A percentile compares a stretch with the other conserved stretches of the same genome.
Evolutionary conservation across 2,888 invertebrate genomes (phyloP).

Genomic region (Pteria penguin): DNA sequence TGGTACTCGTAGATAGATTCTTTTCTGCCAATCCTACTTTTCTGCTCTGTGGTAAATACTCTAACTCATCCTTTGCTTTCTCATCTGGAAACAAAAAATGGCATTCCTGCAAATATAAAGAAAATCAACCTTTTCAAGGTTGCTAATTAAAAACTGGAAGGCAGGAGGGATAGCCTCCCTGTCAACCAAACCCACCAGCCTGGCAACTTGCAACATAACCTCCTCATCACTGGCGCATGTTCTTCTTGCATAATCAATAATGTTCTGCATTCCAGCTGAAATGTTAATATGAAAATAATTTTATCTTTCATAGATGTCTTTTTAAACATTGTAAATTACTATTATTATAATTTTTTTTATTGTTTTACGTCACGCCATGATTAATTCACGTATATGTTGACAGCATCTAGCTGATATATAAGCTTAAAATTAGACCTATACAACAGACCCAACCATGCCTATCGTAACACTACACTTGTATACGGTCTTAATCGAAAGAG

Average conservation of each 20-base stretch:
- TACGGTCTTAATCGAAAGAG: too few species aligned
- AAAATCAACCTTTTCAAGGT: slow-evolving; percentile 1
- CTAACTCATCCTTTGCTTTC: background rate
- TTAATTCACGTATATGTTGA: too few species aligned
- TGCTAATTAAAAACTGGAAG: too few species aligned
- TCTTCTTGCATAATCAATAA: background rate
- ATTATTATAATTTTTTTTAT: too few species aligned
- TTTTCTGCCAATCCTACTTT: background rate
- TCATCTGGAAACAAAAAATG: background rate
- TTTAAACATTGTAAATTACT: too few species aligned
- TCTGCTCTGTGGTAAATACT: slow-evolving; percentile 11
- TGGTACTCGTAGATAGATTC: background rate
- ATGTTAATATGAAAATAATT: background rate
- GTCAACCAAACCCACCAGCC: slow-evolving; percentile 7
- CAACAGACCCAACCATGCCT: too few species aligned
- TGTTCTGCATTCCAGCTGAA: slow-evolving; percentile 1
- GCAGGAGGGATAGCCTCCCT: slow-evolving; percentile 2
- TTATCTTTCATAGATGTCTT: too few species aligned
- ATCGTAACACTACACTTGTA: too few species aligned
- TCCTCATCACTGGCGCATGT: background rate
- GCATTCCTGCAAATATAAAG: slow-evolving; percentile 7
- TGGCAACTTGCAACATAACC: background rate
- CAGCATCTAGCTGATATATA: too few species aligned
- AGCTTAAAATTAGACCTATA: too few species aligned
- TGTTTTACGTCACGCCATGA: too few species aligned